Conservation (phyloP, 2,888 invertebrate species). For the Lagria hirta region DNA sequence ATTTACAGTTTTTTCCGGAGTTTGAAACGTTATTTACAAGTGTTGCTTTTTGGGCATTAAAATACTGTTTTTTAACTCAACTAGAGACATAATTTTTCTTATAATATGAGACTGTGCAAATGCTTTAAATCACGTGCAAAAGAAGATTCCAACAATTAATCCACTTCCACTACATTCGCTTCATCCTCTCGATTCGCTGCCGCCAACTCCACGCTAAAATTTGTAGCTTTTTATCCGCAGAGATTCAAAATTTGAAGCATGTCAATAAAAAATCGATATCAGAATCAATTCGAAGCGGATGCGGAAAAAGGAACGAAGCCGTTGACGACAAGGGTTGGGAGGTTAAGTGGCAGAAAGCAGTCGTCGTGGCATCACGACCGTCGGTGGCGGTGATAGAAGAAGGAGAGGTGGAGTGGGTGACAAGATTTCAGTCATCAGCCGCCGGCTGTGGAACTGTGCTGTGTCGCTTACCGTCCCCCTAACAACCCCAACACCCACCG, state of each 20-base stretch:
- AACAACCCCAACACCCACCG: slow-evolving; percentile 10
- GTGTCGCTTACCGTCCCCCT: slow-evolving; percentile 20
- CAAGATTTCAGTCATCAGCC: slow-evolving; percentile 48
- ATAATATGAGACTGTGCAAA: no score
- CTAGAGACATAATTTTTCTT: no score
- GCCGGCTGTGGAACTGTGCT: slow-evolving; percentile 35
- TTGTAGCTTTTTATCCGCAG: slow-evolving; percentile 16
- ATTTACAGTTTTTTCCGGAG: no score
- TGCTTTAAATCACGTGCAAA: no score
- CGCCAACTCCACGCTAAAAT: no score
- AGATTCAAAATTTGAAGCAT: no score
- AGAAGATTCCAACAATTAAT: no score
- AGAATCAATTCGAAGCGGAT: slow-evolving; percentile 36
- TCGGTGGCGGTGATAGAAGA: slow-evolving; percentile 39
- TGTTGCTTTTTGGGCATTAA: no score
- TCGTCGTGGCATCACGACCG: slow-evolving; percentile 41
- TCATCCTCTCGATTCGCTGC: no score
- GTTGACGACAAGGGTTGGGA: slow-evolving; percentile 38
- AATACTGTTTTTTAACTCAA: no score
- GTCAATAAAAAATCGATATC: slow-evolving; percentile 34
- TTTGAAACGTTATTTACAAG: no score
- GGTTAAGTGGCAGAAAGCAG: slow-evolving; percentile 40
- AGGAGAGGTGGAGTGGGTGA: slow-evolving; percentile 42
- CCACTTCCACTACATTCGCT: no score
- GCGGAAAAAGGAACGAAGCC: slow-evolving; percentile 32